Percentiles rank a stretch among this genome's conserved stretches.
Conservation (phyloP, 2,888 invertebrate species). For the Chrysina gloriosa region DNA sequence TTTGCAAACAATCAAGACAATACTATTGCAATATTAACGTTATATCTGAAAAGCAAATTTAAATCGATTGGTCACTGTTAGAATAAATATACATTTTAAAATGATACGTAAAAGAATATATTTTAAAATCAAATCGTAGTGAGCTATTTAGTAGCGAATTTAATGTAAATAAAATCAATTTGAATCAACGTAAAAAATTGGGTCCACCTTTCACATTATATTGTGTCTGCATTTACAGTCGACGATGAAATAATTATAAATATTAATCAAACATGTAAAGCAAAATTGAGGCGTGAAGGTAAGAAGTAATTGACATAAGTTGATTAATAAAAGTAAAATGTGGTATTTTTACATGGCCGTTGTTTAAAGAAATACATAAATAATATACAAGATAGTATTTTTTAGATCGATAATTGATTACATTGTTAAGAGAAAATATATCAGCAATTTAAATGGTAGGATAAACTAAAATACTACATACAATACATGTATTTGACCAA, state of each 20-base stretch:
- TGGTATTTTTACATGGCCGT: constrained; percentile 24
- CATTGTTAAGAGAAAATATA: constrained; percentile 35
- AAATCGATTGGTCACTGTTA: neutral
- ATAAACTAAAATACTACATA: constrained; percentile 20
- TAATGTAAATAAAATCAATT: constrained; percentile 10
- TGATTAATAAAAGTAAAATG: constrained; percentile 14
- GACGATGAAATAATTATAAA: neutral
- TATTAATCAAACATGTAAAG: neutral
- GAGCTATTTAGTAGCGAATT: constrained; percentile 4
- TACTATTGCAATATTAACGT: no score
- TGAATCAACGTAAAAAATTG: constrained; percentile 29
- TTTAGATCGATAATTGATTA: constrained; percentile 36
- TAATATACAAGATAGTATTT: constrained; percentile 36
- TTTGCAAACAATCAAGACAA: no score
- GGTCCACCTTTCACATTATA: constrained; percentile 31
- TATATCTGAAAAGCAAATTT: neutral
- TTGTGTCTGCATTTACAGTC: neutral
- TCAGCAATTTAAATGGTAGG: constrained; percentile 32
- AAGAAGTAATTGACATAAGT: constrained; percentile 11
- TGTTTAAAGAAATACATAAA: constrained; percentile 18
- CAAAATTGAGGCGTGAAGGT: constrained; percentile 8
- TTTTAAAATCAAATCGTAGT: constrained; percentile 3
- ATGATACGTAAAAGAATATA: neutral
- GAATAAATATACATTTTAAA: neutral
- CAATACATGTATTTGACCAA: constrained; percentile 58